Conservation (phyloP, 2,888 invertebrate genomes). For the Scaptomyza tumidula region DNA sequence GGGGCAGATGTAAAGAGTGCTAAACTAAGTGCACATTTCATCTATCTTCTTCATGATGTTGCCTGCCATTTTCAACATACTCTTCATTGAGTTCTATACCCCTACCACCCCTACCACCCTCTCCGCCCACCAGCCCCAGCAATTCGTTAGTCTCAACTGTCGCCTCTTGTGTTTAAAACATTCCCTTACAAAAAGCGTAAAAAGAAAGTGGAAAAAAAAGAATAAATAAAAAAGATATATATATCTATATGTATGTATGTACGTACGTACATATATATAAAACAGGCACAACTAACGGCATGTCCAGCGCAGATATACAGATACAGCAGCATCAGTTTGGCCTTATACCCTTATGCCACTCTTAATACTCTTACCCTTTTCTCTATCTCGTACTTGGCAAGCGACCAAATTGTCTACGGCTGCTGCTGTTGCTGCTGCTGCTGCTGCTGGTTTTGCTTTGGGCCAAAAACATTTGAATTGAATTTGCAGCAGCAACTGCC, state of each 20-base stretch:
- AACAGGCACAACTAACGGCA: slow-evolving; percentile 56
- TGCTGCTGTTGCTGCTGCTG: slow-evolving; percentile 25
- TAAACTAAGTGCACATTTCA: slow-evolving; percentile 35
- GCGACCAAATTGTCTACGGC: slow-evolving; percentile 76
- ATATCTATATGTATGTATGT: no score
- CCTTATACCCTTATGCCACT: slow-evolving; percentile 16
- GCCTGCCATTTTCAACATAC: slow-evolving; percentile 53
- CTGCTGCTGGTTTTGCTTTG: slow-evolving; percentile 40
- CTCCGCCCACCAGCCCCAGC: slow-evolving; percentile 9
- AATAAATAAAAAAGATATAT: slow-evolving; percentile 9
- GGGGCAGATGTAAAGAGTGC: slow-evolving; percentile 23
- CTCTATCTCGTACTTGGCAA: slow-evolving; percentile 61
- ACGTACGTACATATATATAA: slow-evolving; percentile 19
- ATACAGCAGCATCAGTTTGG: slow-evolving; percentile 27
- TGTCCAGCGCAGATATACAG: slow-evolving; percentile 70
- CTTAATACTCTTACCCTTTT: slow-evolving; percentile 11
- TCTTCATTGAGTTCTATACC: slow-evolving; percentile 22
- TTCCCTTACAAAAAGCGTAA: slow-evolving; percentile 47
- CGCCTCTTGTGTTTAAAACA: slow-evolving; percentile 72
- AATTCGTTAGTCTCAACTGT: slow-evolving; percentile 46
- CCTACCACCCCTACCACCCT: neutral
- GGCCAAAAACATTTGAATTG: slow-evolving; percentile 74
- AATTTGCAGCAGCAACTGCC: slow-evolving; percentile 67
- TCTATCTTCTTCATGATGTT: slow-evolving; percentile 55
- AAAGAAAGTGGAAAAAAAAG: slow-evolving; percentile 15